phyloP scores from a whole-genome alignment of 2,888 invertebrate species.

The Rhagophthalmus giganteus region DNA sequence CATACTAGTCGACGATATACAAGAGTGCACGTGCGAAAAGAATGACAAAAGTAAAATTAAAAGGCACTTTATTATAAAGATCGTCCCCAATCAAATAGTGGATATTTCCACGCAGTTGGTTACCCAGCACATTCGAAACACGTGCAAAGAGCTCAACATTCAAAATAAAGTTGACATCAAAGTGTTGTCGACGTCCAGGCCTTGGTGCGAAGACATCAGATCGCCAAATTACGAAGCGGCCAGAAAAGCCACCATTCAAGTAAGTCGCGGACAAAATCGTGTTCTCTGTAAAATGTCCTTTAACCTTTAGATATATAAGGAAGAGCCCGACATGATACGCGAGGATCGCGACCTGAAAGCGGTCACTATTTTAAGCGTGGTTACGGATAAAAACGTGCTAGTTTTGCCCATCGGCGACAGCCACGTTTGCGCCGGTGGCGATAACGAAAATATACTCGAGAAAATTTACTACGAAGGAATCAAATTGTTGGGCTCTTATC shows the following conservation, averaged over 20 bases:
- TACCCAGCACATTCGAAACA: constrained; percentile 42
- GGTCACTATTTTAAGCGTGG: constrained; percentile 51
- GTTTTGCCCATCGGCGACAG: constrained; percentile 52
- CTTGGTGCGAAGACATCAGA: constrained; percentile 54
- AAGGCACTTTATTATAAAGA: constrained; percentile 49
- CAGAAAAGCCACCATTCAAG: constrained; percentile 53
- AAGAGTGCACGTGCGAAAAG: constrained; percentile 50
- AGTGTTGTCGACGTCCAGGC: constrained; percentile 43
- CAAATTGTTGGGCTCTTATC: constrained; percentile 55
- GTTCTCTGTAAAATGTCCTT: too few species aligned
- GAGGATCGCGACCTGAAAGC: constrained; percentile 51
- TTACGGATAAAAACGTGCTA: constrained; percentile 52
- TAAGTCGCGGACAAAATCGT: too few species aligned
- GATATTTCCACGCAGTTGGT: constrained; percentile 38
- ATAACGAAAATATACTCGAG: constrained; percentile 53
- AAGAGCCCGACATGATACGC: constrained; percentile 54
- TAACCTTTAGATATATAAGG: constrained; percentile 57
- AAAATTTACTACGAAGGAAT: constrained; percentile 55
- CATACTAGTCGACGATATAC: constrained; percentile 45
- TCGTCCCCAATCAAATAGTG: constrained; percentile 52
- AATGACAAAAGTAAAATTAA: constrained; percentile 46
- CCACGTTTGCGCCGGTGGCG: constrained; percentile 47
- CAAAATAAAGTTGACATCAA: constrained; percentile 47
- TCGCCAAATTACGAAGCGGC: constrained; percentile 54
- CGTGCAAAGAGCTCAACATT: constrained; percentile 45